Base-by-base conservation (phyloP, 2,113 vertebrate genomes). In the Oreochromis aureus region DNA sequence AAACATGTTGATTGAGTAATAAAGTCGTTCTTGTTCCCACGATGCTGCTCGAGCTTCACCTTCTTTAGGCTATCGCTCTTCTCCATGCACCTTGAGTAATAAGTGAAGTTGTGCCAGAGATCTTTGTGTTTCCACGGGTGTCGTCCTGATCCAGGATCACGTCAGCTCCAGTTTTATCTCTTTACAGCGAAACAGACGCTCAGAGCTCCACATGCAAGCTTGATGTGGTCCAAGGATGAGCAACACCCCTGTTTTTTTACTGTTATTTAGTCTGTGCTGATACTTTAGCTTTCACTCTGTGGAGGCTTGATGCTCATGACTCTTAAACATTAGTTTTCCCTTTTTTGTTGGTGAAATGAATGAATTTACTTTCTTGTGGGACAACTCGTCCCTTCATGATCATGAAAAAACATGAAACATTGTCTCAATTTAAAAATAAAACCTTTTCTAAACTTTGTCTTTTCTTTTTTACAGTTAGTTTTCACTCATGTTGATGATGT, bases 141-240 rank as follows among this genome's bases (percentile, higher is more conserved):
- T 66, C 2, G 2, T 1, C 32, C 0, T 2, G n/a, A n/a, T n/a
- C n/a, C n/a, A n/a, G n/a, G 32, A 66, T 56, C 19, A 2, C 19
- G 2, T 12, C 34, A 12, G 11, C 19, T 39, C 0, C 34, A 39
- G 6, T 69, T 69, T 69, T 1, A 39, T 5, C 4, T 69, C 34
- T 39, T 8, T 39, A n/a, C 34, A 22, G 61, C 0, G 34, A 66
- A 69, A 69, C 61, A 39, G 19, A 69, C 0, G 1, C 19, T 39
- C 61, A 66, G 34, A 39, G 34, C 34, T 69, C 2, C 1, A 66
- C 19, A 1, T 0, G 34, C 10, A 66, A 66, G 61, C 19, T 39
- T 39, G 19, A 0, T 69, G 63, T 69, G 34, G 63, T 22, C 61
- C 61, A 39, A 69, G 32, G 19, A 39, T 22, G 34, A 15, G 22